Conservation (phyloP, 2,888 invertebrate genomes). For the Callyntrura guangdongensis region DNA sequence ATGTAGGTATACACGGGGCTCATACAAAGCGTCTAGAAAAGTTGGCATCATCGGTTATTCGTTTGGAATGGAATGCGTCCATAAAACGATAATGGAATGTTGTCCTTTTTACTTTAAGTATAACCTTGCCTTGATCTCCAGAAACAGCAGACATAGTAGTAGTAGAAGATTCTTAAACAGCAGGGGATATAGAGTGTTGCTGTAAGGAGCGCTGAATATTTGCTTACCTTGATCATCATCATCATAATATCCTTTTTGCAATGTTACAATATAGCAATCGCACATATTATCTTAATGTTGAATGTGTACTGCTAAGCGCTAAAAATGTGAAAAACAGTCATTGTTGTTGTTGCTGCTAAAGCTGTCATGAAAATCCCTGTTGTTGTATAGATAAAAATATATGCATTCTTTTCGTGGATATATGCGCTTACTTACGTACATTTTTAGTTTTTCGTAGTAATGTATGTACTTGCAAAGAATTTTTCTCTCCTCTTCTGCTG, state of each 20-base stretch:
- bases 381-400: background rate
- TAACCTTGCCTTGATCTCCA: constrained; percentile 75
- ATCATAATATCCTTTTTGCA: constrained; percentile 42
- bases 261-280: background rate
- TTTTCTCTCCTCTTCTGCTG: background rate
- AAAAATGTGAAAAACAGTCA: constrained; percentile 22
- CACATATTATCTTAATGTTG: too few species aligned
- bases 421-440: constrained; percentile 2
- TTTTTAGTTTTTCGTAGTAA: background rate
- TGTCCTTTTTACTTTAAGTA: constrained; percentile 32
- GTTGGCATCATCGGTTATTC: background rate
- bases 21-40: constrained; percentile 4
- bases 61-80: constrained; percentile 57
- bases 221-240: constrained; percentile 58
- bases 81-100: constrained; percentile 55
- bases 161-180: constrained; percentile 60
- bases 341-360: constrained; percentile 4
- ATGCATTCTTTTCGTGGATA: background rate
- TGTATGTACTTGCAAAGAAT: constrained; percentile 10
- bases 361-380: constrained; percentile 29
- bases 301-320: background rate
- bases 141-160: constrained; percentile 2
- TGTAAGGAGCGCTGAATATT: constrained; percentile 45
- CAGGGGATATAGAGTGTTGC: constrained; percentile 43
- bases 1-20: too few species aligned